Conservation (phyloP, 30 jellyfish, hydroid and myxozoan species). For the Rhopilema esculentum region DNA sequence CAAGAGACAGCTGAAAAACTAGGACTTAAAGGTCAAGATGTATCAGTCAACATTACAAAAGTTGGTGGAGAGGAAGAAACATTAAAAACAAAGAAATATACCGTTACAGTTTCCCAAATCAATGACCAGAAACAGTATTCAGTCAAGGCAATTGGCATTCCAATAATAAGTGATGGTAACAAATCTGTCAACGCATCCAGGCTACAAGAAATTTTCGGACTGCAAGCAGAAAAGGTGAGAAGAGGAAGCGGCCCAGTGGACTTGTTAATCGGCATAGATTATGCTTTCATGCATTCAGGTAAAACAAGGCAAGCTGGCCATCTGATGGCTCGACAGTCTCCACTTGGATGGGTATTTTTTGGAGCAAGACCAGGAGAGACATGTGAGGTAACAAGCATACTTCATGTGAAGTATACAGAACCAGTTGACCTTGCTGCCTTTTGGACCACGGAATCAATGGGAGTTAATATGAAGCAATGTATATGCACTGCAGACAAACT, state of each 20-base stretch:
- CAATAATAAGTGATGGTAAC: slow-evolving; percentile 46
- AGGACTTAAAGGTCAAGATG: slow-evolving; percentile 61
- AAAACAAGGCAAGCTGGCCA: slow-evolving; percentile 62
- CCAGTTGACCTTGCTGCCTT: slow-evolving; percentile 67
- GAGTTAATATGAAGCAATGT: slow-evolving; percentile 57
- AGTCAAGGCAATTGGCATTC: slow-evolving; percentile 71
- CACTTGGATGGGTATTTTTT: slow-evolving; percentile 74
- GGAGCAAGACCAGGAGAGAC: slow-evolving; percentile 65
- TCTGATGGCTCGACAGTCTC: slow-evolving; percentile 67
- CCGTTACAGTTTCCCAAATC: slow-evolving; percentile 39
- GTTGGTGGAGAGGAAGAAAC: slow-evolving; percentile 77
- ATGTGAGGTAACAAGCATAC: slow-evolving; percentile 24
- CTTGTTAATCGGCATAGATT: slow-evolving; percentile 72
- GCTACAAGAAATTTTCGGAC: slow-evolving; percentile 44
- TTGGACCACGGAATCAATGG: slow-evolving; percentile 77
- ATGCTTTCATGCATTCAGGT: slow-evolving; percentile 68
- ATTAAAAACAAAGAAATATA: slow-evolving; percentile 51
- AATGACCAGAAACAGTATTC: slow-evolving; percentile 45
- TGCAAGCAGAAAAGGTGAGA: slow-evolving; percentile 24
- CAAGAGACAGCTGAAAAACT: slow-evolving; percentile 58
- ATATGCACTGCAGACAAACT: slow-evolving; percentile 31
- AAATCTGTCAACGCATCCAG: slow-evolving; percentile 24
- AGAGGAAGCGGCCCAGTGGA: slow-evolving; percentile 64
- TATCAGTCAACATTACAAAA: slow-evolving; percentile 41
- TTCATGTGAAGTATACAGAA: slow-evolving; percentile 58